Percentiles rank a stretch among this genome's conserved stretches.
Conservation (phyloP, 30 jellyfish, hydroid and myxozoan genomes). For the Nemopilema nomurai region DNA sequence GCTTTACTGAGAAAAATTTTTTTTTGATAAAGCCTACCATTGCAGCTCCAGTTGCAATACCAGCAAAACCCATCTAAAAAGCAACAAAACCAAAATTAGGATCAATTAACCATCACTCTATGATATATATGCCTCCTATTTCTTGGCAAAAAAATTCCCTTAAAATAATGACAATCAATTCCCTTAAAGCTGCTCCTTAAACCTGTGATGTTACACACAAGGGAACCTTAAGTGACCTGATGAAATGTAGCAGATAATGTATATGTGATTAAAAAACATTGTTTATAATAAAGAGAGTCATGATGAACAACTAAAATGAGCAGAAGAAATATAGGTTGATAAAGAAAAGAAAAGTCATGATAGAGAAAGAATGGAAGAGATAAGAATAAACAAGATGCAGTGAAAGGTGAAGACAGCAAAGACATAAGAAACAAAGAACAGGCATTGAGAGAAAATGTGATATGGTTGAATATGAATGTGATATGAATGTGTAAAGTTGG, state of each 20-base stretch:
- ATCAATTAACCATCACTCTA: no score
- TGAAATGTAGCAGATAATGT: no score
- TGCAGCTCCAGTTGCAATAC: conserved; percentile 99
- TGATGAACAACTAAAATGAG: no score
- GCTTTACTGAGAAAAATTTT: no score
- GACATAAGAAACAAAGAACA: no score
- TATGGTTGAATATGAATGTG: background rate
- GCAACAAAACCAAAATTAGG: background rate
- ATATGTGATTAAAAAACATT: no score
- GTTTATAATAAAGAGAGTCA: no score
- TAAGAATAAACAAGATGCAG: background rate
- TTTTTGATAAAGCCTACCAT: conserved; percentile 62
- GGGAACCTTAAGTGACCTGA: no score
- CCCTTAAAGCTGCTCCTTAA: no score
- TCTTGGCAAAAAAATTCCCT: background rate
- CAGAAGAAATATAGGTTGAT: background rate
- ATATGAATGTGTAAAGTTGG: background rate
- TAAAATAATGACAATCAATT: no score
- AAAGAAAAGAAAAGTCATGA: background rate
- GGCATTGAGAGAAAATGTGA: background rate
- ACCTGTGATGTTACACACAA: no score
- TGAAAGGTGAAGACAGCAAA: background rate
- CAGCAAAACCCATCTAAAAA: conserved; percentile 99
- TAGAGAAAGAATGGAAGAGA: background rate
- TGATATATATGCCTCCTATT: no score